Percentiles rank a stretch among this genome's conserved stretches.
Conservation (phyloP, 2,888 invertebrate genomes). For the Hyposoter didymator region DNA sequence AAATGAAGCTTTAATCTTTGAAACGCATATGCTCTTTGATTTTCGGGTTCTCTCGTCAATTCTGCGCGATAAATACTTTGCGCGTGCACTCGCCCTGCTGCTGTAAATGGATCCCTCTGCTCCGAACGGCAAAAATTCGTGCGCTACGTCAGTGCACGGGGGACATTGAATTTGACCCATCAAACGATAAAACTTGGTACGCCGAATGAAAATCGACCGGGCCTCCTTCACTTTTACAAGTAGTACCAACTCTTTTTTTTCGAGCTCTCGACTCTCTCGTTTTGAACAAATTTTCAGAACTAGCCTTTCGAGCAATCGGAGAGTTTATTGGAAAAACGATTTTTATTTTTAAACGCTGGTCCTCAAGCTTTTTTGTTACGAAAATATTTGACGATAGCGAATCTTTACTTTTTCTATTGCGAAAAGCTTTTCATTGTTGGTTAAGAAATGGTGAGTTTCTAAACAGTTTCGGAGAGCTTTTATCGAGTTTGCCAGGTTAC, state of each 20-base stretch:
- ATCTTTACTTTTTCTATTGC: background rate
- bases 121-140: too few relatives aligned
- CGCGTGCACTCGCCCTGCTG: too few relatives aligned
- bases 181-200: constrained; percentile 31
- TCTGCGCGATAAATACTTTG: too few relatives aligned
- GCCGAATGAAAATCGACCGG: constrained; percentile 6
- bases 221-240: background rate
- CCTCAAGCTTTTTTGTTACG: too few relatives aligned
- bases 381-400: background rate
- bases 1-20: background rate
- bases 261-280: background rate
- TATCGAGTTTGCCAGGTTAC: constrained; percentile 2
- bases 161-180: constrained; percentile 4
- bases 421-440: background rate
- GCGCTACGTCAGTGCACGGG: background rate
- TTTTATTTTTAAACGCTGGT: background rate
- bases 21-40: too few relatives aligned
- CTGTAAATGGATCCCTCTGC: too few relatives aligned
- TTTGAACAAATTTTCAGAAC: background rate
- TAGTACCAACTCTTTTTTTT: background rate
- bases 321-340: background rate
- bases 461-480: background rate
- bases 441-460: background rate
- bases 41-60: too few relatives aligned
- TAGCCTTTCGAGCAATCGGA: background rate